phyloP scores from a whole-genome alignment of 2,888 invertebrate genomes.

The Heliconius hortense region DNA sequence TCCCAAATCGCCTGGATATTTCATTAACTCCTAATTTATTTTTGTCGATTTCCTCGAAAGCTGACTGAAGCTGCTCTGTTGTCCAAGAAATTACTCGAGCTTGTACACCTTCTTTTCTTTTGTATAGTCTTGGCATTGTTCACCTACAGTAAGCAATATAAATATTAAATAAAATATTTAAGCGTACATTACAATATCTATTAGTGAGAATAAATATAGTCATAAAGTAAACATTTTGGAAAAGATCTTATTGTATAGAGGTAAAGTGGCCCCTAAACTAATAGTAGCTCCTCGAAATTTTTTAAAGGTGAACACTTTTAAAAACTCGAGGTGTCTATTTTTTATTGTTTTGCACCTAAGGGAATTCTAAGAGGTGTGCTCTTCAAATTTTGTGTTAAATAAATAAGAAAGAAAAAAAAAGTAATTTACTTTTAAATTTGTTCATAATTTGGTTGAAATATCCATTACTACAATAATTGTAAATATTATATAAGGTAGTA shows the following conservation, averaged over 20 bases:
- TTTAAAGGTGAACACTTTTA: no score
- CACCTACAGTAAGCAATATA: not conserved
- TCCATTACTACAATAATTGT: not conserved
- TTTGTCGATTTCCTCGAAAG: constrained; percentile 47
- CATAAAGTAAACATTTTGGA: not conserved
- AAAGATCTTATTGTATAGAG: not conserved
- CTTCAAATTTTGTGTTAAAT: not conserved
- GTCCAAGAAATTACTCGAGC: constrained; percentile 45
- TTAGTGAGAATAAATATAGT: not conserved
- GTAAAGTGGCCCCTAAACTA: not conserved
- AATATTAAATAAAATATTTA: not conserved
- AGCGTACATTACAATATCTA: not conserved
- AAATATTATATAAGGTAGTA: not conserved
- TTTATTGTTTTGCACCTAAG: not conserved
- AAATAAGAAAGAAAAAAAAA: not conserved
- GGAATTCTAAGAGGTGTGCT: not conserved
- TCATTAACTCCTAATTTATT: constrained; percentile 18
- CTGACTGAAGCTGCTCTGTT: constrained; percentile 42
- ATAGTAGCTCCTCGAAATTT: no score
- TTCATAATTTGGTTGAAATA: not conserved
- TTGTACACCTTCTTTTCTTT: constrained; percentile 42
- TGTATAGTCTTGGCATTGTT: constrained; percentile 43
- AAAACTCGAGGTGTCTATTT: no score
- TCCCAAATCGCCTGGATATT: not conserved
- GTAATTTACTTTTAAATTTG: not conserved